Evolutionary conservation across 1,140 invertebrate genomes (phyloP).

Genomic region (Euwallacea similis): DNA sequence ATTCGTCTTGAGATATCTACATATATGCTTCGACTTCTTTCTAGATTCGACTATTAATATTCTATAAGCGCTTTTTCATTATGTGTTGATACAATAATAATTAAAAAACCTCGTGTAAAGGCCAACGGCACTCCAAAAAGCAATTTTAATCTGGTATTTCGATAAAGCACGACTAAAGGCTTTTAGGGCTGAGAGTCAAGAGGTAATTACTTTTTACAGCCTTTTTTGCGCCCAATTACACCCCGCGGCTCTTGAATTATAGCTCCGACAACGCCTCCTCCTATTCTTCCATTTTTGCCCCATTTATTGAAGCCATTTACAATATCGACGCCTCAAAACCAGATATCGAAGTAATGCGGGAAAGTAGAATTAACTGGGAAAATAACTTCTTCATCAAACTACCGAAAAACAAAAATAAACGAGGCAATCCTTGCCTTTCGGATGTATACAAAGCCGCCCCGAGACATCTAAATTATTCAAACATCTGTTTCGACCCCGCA

Average conservation of each 20-base stretch:
- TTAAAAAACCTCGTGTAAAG: not conserved
- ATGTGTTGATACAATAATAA: no score
- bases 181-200: conserved; percentile 21
- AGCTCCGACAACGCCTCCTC: not conserved
- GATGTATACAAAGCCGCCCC: not conserved
- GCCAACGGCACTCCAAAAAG: not conserved
- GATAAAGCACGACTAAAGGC: conserved; percentile 8
- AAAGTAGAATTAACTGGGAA: not conserved
- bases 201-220: conserved; percentile 28
- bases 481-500: conserved; percentile 14
- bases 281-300: not conserved
- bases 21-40: no score
- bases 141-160: conserved; percentile 22
- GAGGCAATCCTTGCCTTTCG: not conserved
- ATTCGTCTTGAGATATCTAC: no score
- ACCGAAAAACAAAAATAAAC: conserved; percentile 6
- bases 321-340: not conserved
- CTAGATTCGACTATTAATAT: no score
- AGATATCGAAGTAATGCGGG: not conserved
- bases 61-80: no score
- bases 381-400: not conserved
- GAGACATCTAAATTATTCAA: conserved; percentile 14
- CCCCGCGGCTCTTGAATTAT: conserved; percentile 18
- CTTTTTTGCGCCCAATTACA: conserved; percentile 27
- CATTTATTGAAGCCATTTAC: conserved; percentile 1